phyloP scores from a whole-genome alignment of 2,888 invertebrate species.

The Pterostichus madidus region DNA sequence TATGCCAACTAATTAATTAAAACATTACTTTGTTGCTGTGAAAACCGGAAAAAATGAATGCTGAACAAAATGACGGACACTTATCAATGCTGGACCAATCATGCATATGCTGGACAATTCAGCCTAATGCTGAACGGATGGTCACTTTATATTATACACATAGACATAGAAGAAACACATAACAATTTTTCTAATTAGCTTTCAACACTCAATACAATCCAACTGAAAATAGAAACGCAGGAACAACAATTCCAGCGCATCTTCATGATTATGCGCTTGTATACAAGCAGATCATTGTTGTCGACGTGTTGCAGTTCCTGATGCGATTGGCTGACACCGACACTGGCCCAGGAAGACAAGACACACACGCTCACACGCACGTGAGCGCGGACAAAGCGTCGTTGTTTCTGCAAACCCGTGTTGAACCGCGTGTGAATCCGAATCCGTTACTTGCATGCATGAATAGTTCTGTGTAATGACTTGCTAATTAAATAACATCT shows the following conservation, averaged over 20 bases:
- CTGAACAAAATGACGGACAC: too few relatives aligned
- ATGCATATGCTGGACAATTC: too few relatives aligned
- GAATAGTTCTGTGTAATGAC: constrained; percentile 58
- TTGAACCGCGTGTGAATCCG: constrained; percentile 41
- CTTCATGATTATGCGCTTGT: constrained; percentile 35
- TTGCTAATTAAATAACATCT: constrained; percentile 60
- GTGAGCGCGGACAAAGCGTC: constrained; percentile 34
- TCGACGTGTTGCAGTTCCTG: constrained; percentile 46
- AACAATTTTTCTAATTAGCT: constrained; percentile 14
- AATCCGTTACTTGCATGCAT: constrained; percentile 55
- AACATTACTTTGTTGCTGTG: too few relatives aligned
- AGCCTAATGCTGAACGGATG: too few relatives aligned
- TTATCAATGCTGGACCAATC: too few relatives aligned
- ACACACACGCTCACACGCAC: not conserved
- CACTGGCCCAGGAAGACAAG: constrained; percentile 23
- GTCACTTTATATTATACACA: too few relatives aligned
- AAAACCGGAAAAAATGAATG: too few relatives aligned
- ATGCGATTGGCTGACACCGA: constrained; percentile 25
- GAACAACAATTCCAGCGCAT: constrained; percentile 37
- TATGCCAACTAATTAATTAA: too few relatives aligned
- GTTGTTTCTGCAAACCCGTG: constrained; percentile 41
- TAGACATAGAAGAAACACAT: not conserved
- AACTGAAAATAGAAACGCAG: constrained; percentile 5
- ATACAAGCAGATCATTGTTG: constrained; percentile 52
- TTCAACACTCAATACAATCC: not conserved